Percentiles rank a stretch among this genome's conserved stretches.
Evolutionary conservation across 2,888 invertebrate species (phyloP).

Genomic region (Anthophora plumipes): DNA sequence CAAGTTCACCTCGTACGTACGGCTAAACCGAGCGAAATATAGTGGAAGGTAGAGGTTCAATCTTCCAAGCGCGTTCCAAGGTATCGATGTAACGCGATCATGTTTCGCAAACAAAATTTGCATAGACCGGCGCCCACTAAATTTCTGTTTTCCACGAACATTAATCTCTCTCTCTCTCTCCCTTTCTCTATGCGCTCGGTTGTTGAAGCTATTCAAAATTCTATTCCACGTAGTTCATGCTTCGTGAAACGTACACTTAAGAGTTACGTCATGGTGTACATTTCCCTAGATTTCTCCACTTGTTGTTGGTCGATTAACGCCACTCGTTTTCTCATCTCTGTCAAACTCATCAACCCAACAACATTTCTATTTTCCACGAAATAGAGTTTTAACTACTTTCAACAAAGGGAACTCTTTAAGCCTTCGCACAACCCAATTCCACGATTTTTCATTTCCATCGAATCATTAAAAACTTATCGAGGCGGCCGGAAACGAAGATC

Average conservation of each 20-base stretch:
- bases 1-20: background rate
- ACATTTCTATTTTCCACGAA: too few relatives aligned
- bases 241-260: too few relatives aligned
- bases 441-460: background rate
- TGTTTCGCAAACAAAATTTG: conserved; percentile 31
- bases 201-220: too few relatives aligned
- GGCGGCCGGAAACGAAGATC: background rate
- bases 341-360: too few relatives aligned
- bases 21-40: background rate
- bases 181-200: too few relatives aligned
- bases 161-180: conserved; percentile 8
- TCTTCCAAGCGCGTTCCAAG: conserved; percentile 11
- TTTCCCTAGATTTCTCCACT: too few relatives aligned
- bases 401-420: too few relatives aligned
- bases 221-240: too few relatives aligned
- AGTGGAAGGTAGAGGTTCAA: conserved; percentile 9
- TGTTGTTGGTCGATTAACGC: too few relatives aligned
- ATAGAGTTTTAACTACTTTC: too few relatives aligned
- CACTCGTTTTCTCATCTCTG: too few relatives aligned
- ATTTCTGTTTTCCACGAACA: conserved; percentile 28
- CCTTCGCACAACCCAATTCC: background rate
- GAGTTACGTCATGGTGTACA: too few relatives aligned
- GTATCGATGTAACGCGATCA: conserved; percentile 27
- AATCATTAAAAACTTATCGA: conserved; percentile 17
- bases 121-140: conserved; percentile 6